A percentile compares a stretch with the other conserved stretches of the same genome.
Evolutionary conservation across 2,888 invertebrate genomes (phyloP).

Genomic region (Sarcophaga subvicina): DNA sequence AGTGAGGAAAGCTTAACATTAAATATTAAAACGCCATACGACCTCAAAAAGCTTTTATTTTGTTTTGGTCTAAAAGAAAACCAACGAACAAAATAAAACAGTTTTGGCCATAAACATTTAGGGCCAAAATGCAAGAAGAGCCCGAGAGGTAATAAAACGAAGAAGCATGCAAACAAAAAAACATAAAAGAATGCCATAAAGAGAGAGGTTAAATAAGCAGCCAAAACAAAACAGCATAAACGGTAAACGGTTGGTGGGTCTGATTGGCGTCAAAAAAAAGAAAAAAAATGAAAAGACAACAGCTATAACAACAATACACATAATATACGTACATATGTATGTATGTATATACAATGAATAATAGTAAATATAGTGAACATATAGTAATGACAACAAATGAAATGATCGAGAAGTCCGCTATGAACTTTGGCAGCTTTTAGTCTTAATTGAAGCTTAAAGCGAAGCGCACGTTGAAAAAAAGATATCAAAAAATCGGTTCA

Average conservation of each 20-base stretch:
- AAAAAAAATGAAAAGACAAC: neutral
- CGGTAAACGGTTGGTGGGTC: neutral
- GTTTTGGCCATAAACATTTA: neutral
- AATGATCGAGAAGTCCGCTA: slow-evolving; percentile 42
- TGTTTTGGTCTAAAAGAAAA: neutral
- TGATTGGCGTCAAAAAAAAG: neutral
- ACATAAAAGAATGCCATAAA: neutral
- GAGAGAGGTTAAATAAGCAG: neutral
- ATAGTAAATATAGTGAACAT: slow-evolving; percentile 27
- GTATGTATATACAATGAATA: too few relatives aligned
- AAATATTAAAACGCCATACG: neutral
- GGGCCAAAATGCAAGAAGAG: neutral
- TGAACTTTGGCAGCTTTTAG: slow-evolving; percentile 67
- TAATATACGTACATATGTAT: too few relatives aligned
- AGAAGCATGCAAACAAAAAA: neutral
- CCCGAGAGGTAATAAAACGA: neutral
- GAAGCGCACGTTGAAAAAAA: slow-evolving; percentile 66
- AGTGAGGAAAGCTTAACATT: neutral
- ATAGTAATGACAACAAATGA: slow-evolving; percentile 56
- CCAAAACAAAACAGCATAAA: neutral
- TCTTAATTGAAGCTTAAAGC: slow-evolving; percentile 71
- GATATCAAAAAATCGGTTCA: slow-evolving; percentile 26
- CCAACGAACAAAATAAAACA: neutral
- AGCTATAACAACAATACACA: slow-evolving; percentile 13
- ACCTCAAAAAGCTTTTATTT: neutral